Base-by-base conservation (phyloP, 1,140 invertebrate genomes). In the Popillia japonica region DNA sequence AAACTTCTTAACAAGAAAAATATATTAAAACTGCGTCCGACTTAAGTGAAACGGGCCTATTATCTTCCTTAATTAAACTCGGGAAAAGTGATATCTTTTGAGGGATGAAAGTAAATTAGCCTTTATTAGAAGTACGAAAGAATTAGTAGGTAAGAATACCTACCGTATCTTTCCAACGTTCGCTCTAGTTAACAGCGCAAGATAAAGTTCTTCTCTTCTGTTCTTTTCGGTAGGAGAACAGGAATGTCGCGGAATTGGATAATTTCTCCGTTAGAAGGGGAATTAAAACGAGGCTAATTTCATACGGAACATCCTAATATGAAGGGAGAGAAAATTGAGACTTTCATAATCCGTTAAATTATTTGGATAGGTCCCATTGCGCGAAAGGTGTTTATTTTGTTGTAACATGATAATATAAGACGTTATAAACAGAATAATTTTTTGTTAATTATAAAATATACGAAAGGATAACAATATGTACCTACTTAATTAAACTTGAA, bases 51-150 rank as follows among this genome's bases (percentile, higher is more conserved):
- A 68, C 61, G 61, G 10, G 22, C 61, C 61, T 34, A 68, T 68
- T 68, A 68, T 34, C 61, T 22, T 27, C 61, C 22, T 68, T 68
- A 68, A 68, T 68, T 68, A 68, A 68, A 68, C 61, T 34, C 20
- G 22, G 0, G 27, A 22, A 34, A 68, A 68, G 61, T 68, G 61
- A 68, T 68, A 68, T 68, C 61, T 68, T 27, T 20, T 17, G 2
- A 27, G 11, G 61, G 61, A 68, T 68, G 27, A 68, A 68, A 68
- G 61, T 68, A 68, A 68, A 68, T 68, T 68, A 68, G 22, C 61
- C 22, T 68, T 68, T 68, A 68, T 68, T 68, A 68, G 3, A 8
- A 10, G 44, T 10, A 48, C 44, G 44, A 17, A 17, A 17, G 61
- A 55, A 3, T 17, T 6, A 55, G 17, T 14, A 55, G 48, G 14